phyloP scores from a whole-genome alignment of 53 echinoderm and acorn worm genomes.

The Mesocentrotus franciscanus region DNA sequence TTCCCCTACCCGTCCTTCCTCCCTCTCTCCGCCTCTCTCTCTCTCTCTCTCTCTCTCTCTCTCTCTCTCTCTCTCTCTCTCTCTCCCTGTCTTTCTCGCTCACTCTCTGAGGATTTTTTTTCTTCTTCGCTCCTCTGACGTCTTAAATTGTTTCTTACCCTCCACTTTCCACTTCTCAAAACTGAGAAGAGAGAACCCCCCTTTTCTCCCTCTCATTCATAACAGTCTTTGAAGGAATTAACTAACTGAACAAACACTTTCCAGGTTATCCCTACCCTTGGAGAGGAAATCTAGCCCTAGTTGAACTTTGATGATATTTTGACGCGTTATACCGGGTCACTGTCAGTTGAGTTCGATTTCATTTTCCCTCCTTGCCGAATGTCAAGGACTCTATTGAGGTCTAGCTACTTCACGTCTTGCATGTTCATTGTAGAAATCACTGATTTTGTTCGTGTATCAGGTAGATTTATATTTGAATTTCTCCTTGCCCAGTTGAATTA shows the following conservation, averaged over 20 bases:
- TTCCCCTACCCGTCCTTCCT: not conserved
- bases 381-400: not conserved
- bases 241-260: slow-evolving; percentile 17
- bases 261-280: not conserved
- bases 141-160: not conserved
- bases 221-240: not conserved
- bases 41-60: not conserved
- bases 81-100: not conserved
- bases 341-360: not conserved
- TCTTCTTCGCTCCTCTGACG: not conserved
- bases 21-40: not conserved
- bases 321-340: not conserved
- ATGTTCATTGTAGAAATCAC: no score
- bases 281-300: not conserved
- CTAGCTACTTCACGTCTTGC: no score
- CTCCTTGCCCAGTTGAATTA: not conserved
- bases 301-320: not conserved
- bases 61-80: not conserved
- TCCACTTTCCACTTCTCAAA: not conserved
- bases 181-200: not conserved
- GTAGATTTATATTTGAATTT: not conserved
- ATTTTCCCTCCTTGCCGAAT: not conserved
- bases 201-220: not conserved
- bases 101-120: not conserved
- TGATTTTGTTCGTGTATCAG: no score